Evolutionary conservation across 2,797 vertebrate genomes (phyloP).

Genomic region (Rousettus madagascariensis): DNA sequence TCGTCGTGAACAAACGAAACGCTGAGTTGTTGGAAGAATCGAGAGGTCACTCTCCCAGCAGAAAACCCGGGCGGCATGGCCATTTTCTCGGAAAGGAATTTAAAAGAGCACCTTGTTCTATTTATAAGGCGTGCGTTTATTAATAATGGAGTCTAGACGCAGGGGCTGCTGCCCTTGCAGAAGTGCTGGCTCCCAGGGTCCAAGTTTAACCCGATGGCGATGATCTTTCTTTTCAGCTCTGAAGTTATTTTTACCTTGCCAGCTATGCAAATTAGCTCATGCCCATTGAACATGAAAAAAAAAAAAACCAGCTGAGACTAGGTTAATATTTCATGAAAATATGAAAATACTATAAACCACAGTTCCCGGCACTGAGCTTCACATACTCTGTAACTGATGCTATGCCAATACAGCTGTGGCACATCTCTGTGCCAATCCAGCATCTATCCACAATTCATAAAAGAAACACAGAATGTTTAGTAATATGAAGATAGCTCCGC

Average conservation of each 20-base stretch:
- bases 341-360: constrained; percentile 29
- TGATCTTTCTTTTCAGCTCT: constrained; percentile 37
- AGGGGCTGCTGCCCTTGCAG: background rate
- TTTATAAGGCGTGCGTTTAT: background rate
- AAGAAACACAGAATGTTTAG: background rate
- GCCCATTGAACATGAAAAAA: constrained; percentile 47
- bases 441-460: background rate
- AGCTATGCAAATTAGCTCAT: constrained; percentile 56
- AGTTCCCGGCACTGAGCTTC: background rate
- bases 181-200: background rate
- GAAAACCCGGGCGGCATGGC: background rate
- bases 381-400: background rate
- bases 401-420: background rate
- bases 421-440: background rate
- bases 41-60: background rate
- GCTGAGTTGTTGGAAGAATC: background rate
- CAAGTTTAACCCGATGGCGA: constrained; percentile 19
- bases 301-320: constrained; percentile 54
- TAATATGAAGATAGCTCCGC: background rate
- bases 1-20: constrained; percentile 36
- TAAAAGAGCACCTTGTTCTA: background rate
- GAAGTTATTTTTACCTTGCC: constrained; percentile 69
- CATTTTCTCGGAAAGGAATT: constrained; percentile 36
- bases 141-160: background rate
- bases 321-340: constrained; percentile 70